These are phyloP conservation scores for Ursus arctos DNA, from an alignment of 2,113 vertebrate genomes.

Conservation along the genomic window DNA sequence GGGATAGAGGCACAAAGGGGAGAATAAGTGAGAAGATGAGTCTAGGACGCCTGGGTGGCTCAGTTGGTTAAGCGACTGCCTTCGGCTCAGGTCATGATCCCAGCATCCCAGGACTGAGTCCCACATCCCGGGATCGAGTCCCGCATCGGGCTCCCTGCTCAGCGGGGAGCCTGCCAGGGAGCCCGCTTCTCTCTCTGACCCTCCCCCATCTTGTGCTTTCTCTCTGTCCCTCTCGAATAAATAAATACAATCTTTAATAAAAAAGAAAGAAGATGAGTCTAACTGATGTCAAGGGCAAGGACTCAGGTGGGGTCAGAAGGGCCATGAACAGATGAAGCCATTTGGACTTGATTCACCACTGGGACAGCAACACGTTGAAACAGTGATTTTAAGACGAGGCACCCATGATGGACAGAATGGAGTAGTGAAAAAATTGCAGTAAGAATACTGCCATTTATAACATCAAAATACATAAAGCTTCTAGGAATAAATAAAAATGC, in stretches of 20 bases:
- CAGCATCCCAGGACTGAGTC: too few species aligned
- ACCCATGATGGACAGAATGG: neutral
- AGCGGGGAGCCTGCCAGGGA: too few species aligned
- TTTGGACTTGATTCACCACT: neutral
- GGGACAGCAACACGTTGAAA: neutral
- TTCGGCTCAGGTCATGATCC: too few species aligned
- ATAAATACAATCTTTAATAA: too few species aligned
- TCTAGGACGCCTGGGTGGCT: neutral
- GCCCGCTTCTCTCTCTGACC: too few species aligned
- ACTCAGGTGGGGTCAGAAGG: neutral
- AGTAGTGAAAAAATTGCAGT: neutral
- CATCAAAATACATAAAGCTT: slow-evolving; percentile 10
- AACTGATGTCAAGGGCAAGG: neutral
- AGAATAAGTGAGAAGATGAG: neutral
- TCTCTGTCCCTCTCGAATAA: too few species aligned
- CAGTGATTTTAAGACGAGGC: neutral
- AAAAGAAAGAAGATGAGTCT: neutral
- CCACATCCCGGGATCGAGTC: too few species aligned
- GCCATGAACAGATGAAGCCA: neutral
- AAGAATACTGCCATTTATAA: neutral
- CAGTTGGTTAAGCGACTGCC: too few species aligned
- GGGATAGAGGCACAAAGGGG: neutral
- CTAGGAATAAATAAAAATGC: slow-evolving; percentile 6
- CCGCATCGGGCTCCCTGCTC: too few species aligned
- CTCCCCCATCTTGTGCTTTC: too few species aligned